A percentile compares a stretch with the other conserved stretches of the same genome.
Conservation (phyloP, 2,113 vertebrate genomes). For the Pygoscelis antarcticus region DNA sequence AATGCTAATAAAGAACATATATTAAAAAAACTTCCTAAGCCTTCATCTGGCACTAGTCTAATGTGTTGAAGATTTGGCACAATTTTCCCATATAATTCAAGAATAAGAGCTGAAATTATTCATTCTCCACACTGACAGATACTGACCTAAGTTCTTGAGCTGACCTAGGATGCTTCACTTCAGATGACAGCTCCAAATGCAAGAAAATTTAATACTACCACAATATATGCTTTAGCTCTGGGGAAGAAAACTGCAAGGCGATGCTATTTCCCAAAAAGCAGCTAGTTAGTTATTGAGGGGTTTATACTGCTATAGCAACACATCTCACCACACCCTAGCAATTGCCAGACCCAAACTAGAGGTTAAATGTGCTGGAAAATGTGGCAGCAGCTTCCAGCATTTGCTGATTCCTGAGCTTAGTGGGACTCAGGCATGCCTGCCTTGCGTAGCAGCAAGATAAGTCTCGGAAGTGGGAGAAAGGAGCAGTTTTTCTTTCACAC, state of each 20-base stretch:
- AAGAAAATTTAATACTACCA: neutral
- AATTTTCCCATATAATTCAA: neutral
- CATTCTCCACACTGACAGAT: neutral
- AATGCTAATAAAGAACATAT: neutral
- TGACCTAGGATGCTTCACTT: neutral
- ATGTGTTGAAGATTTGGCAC: neutral
- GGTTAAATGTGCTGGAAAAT: neutral
- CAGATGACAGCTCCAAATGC: neutral
- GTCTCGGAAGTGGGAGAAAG: neutral
- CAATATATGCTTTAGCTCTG: neutral
- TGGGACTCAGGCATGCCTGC: neutral
- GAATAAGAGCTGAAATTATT: conserved; percentile 13
- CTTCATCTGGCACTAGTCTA: conserved; percentile 8
- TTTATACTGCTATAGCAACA: neutral
- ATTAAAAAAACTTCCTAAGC: neutral
- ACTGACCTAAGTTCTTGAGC: neutral
- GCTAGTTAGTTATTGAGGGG: neutral
- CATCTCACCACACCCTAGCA: neutral
- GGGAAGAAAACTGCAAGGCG: neutral
- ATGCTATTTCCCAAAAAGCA: neutral
- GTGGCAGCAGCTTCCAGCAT: neutral
- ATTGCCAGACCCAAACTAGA: neutral
- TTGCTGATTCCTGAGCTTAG: neutral
- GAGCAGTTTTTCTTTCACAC: neutral
- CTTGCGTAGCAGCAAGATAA: neutral